These are phyloP conservation scores for Bombus superbus DNA, from an alignment of 1,140 invertebrate species.

Conservation along the genomic window DNA sequence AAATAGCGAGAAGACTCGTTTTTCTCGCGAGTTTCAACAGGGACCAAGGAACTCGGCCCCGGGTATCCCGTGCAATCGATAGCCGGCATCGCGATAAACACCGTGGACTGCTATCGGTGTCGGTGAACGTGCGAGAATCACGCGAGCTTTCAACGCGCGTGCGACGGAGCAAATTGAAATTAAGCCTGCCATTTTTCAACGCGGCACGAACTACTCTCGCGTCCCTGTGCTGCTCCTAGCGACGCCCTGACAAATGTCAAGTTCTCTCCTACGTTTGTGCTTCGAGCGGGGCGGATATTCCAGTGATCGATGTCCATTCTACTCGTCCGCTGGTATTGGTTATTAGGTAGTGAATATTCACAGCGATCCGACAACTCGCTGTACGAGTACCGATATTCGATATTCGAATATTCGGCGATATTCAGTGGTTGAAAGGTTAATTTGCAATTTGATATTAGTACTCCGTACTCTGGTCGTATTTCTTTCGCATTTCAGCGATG, in stretches of 20 bases:
- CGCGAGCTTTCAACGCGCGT: slow-evolving; percentile 48
- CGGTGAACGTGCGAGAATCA: slow-evolving; percentile 48
- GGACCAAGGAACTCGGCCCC: background rate
- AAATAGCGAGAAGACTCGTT: background rate
- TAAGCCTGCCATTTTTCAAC: slow-evolving; percentile 64
- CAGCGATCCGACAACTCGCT: no score
- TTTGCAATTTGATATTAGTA: no score
- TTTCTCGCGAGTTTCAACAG: background rate
- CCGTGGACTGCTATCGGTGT: slow-evolving; percentile 41
- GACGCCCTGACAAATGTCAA: background rate
- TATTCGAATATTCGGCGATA: no score
- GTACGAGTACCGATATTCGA: no score
- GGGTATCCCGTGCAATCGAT: slow-evolving; percentile 39
- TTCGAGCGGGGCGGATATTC: no score
- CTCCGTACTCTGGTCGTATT: fast-evolving
- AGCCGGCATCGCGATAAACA: slow-evolving; percentile 49
- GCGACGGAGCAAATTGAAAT: slow-evolving; percentile 64
- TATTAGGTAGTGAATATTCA: no score
- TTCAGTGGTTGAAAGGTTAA: no score
- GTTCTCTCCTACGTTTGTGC: background rate
- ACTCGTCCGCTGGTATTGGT: no score
- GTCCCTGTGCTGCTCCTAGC: background rate
- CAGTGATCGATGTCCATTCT: no score
- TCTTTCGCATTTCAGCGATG: no score
- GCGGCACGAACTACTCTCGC: slow-evolving; percentile 20